Evolutionary conservation across 2,888 invertebrate species (phyloP).

Genomic region (Cheilosia grossa): DNA sequence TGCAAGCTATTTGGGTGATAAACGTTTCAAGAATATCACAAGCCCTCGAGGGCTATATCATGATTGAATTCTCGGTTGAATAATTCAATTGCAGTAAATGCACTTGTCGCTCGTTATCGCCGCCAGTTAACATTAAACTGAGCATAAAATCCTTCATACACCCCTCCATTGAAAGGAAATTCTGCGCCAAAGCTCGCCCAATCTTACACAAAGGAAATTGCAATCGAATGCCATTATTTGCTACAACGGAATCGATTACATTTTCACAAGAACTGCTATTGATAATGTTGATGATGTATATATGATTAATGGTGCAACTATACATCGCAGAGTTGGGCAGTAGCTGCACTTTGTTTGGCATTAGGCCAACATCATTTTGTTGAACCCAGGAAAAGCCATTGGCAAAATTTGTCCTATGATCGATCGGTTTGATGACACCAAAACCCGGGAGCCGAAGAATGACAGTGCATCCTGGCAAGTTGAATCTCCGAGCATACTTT

Average conservation of each 20-base stretch:
- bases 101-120: no score
- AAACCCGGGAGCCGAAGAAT: constrained; percentile 19
- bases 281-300: constrained; percentile 1
- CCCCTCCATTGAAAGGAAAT: not conserved
- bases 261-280: not conserved
- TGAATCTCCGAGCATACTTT: constrained; percentile 23
- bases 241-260: constrained; percentile 29
- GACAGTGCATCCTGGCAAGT: constrained; percentile 36
- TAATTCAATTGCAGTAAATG: no score
- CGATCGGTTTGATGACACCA: constrained; percentile 49
- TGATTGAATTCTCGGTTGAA: no score
- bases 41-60: no score
- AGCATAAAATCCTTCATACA: not conserved
- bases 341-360: constrained; percentile 55
- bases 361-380: constrained; percentile 52
- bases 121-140: not conserved
- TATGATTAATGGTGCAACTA: constrained; percentile 60
- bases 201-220: constrained; percentile 1
- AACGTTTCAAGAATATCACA: no score
- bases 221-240: constrained; percentile 33
- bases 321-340: constrained; percentile 48
- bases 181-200: not conserved
- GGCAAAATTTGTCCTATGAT: constrained; percentile 25
- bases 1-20: no score
- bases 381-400: constrained; percentile 1